Evolutionary conservation across 2,113 vertebrate species (phyloP).

Genomic region (Oreamnos americanus): DNA sequence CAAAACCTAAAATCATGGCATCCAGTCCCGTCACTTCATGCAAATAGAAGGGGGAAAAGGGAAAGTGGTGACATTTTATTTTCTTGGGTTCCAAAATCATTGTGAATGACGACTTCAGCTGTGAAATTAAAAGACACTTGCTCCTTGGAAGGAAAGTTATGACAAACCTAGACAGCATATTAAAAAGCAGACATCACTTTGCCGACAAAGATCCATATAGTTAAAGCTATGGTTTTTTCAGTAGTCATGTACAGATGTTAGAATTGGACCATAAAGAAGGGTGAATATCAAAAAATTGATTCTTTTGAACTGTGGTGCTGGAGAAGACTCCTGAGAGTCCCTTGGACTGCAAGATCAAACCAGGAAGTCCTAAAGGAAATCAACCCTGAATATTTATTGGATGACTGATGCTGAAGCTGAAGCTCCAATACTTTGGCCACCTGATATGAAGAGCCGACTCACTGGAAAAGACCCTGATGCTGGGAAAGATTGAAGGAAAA

Average conservation of each 20-base stretch:
- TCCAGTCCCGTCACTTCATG: accelerated
- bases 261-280: background rate
- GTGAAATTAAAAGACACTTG: background rate
- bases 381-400: background rate
- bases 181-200: background rate
- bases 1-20: background rate
- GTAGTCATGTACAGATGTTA: background rate
- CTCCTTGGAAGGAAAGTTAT: background rate
- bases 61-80: background rate
- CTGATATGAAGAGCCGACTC: background rate
- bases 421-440: background rate
- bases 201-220: background rate
- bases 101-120: background rate
- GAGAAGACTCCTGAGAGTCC: background rate
- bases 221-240: background rate
- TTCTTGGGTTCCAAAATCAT: background rate
- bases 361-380: background rate
- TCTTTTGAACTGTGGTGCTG: background rate
- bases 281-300: background rate
- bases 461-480: background rate
- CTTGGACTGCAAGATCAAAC: background rate
- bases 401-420: background rate
- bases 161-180: background rate
- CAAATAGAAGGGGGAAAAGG: background rate
- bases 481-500: background rate